Evolutionary conservation across 2,888 invertebrate genomes (phyloP), one percentile per base, ranked within the genome.

Genomic region (Platerodrilus igneus): DNA sequence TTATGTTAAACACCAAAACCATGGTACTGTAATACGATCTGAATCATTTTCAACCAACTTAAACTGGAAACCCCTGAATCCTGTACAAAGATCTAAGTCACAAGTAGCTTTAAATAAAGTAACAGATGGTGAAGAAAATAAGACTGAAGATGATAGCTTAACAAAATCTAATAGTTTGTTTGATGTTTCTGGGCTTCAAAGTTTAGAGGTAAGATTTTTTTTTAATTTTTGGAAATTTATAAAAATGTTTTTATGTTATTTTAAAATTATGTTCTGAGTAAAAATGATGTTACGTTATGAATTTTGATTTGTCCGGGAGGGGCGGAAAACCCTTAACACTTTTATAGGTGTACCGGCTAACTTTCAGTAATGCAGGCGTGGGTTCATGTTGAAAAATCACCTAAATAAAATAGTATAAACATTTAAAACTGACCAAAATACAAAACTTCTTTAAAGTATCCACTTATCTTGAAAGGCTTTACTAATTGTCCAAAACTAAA

Each of bases 111-210:
- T 71, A 23, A 67, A 65, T 38, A 62, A 58, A 47, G 59, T 59
- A 40, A 62, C 52, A 34, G 47, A 56, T 4, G 53, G 52, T 7
- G 48, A 31, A 23, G 39, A 36, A 16, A 40, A 32, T 5, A 42
- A 38, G 10, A 23, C 17, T 8, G 37, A 47, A 25, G 44, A 41
- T 6, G 46, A 46, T n/a, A 32, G 27, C 7, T 50, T 65, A 20
- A 56, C 59, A 3, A 65, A 62, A 50, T 66, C 66, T 14, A 67
- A 60, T 40, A 68, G 67, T 52, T 57, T 68, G 28, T 64, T 64
- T 47, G 71, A 71, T 50, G 65, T 68, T 11, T 66, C 68, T 28
- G 69, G 69, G 22, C 57, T 70, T 33, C 71, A 70, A 52, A 70
- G 70, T 52, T 58, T 70, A 45, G 70, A 66, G 67, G 70, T 70